These are phyloP conservation scores for Sceliomorpha sp. DNA, from an alignment of 2,888 invertebrate genomes.

Conservation along the genomic window DNA sequence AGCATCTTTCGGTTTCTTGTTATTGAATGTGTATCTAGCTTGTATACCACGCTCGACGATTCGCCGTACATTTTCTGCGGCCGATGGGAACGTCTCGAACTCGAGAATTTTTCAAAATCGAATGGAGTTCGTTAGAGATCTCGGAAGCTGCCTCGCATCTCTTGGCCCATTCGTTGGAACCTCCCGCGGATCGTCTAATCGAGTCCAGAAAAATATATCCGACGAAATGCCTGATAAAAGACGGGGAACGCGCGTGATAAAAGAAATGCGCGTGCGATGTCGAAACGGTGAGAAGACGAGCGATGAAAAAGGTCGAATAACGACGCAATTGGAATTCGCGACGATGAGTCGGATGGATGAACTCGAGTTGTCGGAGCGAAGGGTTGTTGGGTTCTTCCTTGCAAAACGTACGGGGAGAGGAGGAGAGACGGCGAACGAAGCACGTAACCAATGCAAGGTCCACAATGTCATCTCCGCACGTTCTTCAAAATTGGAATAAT, in stretches of 20 bases:
- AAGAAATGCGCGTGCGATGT: too few species aligned
- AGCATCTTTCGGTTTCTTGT: slow-evolving; percentile 44
- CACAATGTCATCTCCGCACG: slow-evolving; percentile 47
- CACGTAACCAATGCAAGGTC: slow-evolving; percentile 22
- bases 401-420: slow-evolving; percentile 18
- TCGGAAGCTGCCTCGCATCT: too few species aligned
- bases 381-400: slow-evolving; percentile 17
- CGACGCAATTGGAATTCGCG: slow-evolving; percentile 72
- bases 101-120: too few species aligned
- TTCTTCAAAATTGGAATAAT: slow-evolving; percentile 80
- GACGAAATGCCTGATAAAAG: too few species aligned
- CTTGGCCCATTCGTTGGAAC: too few species aligned
- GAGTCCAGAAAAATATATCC: too few species aligned
- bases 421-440: slow-evolving; percentile 35
- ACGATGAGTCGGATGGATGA: slow-evolving; percentile 66
- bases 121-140: too few species aligned
- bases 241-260: too few species aligned
- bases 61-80: slow-evolving; percentile 33
- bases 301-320: slow-evolving; percentile 72
- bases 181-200: too few species aligned
- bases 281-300: neutral
- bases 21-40: slow-evolving; percentile 11
- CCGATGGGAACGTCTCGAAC: slow-evolving; percentile 39
- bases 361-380: slow-evolving; percentile 17
- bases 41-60: slow-evolving; percentile 19